Percentiles rank a stretch among this genome's conserved stretches.
Evolutionary conservation across 92 coral and sea anemone species (phyloP).

Genomic region (Micromussa lordhowensis): DNA sequence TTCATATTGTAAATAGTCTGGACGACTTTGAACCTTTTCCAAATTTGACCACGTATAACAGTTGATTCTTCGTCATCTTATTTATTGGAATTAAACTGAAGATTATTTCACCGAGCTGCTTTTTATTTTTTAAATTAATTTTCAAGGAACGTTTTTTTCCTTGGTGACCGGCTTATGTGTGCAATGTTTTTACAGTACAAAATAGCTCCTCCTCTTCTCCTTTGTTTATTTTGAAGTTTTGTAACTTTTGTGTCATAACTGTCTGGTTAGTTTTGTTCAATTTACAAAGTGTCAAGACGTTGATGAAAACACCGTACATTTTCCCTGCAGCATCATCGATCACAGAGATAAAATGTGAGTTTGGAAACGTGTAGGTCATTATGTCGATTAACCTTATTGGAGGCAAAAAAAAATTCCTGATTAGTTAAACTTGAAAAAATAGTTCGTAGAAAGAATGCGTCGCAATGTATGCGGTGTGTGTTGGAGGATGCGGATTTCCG

Average conservation of each 20-base stretch:
- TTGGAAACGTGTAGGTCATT: neutral
- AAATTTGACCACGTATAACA: neutral
- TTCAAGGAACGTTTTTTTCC: neutral
- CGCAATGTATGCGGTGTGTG: constrained; percentile 24
- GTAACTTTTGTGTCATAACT: constrained; percentile 1
- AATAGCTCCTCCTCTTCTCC: constrained; percentile 26
- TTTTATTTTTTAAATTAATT: neutral
- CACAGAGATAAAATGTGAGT: constrained; percentile 14
- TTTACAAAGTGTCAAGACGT: neutral
- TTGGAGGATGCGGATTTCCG: constrained; percentile 54
- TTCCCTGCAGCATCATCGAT: constrained; percentile 1
- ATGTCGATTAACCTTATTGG: neutral
- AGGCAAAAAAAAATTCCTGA: neutral
- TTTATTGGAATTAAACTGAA: neutral
- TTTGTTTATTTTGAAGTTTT: neutral
- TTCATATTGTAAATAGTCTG: neutral
- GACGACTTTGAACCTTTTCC: neutral
- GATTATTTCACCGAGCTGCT: neutral
- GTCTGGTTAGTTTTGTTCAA: constrained; percentile 14
- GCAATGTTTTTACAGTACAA: constrained; percentile 26
- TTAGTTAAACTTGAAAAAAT: neutral
- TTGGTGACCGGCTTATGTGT: constrained; percentile 23
- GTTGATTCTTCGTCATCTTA: neutral
- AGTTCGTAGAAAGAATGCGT: constrained; percentile 4
- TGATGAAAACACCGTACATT: constrained; percentile 11